Evolutionary conservation across 2,113 vertebrate species (phyloP), one percentile per base, ranked within the genome.

Genomic region (Lamprotornis superbus): DNA sequence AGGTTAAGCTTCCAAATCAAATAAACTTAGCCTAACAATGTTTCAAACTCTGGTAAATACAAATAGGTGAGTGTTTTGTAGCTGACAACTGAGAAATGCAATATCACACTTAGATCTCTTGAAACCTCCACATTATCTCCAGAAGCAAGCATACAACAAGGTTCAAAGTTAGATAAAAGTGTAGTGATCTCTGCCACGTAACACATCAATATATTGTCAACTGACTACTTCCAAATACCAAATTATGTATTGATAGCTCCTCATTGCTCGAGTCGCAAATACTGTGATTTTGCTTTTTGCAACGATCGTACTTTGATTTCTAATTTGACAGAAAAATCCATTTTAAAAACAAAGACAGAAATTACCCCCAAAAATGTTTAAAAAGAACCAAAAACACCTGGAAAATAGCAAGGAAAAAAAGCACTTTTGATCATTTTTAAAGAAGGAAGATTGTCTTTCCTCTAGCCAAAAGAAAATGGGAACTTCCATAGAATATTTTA

Each of bases 331-430:
- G 22, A 49, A 82, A 83, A 23, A 2, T 4, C 28, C 1, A 12
- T 31, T 22, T 79, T 65, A 56, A 55, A 71, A 64, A 46, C 37
- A 46, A 61, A 59, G 9, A 28, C 9, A 61, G 37, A 19, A 59
- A 30, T 28, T 0, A 65, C 6, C 4, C 5, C 12, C 16, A 44
- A 55, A 46, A 44, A 23, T 2, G 1, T 3, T 3, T 19, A 47
- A 63, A 68, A 85, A 68, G 33, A 33, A 33, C 28, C 28, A 11
- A 56, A 33, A 23, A 6, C 13, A n/a, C 37, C 20, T 61, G n/a
- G 77, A 88, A 69, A 0, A 8, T 25, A 74, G 2, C 17, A 11
- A 77, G 10, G 8, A 7, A 55, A 46, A 69, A 47, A 52, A 27
- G 12, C 10, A 33, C 16, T 77, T 87, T 50, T n/a, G 0, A 25